Evolutionary conservation across 2,797 vertebrate genomes (phyloP).

Genomic region (Holocentrus rufus): DNA sequence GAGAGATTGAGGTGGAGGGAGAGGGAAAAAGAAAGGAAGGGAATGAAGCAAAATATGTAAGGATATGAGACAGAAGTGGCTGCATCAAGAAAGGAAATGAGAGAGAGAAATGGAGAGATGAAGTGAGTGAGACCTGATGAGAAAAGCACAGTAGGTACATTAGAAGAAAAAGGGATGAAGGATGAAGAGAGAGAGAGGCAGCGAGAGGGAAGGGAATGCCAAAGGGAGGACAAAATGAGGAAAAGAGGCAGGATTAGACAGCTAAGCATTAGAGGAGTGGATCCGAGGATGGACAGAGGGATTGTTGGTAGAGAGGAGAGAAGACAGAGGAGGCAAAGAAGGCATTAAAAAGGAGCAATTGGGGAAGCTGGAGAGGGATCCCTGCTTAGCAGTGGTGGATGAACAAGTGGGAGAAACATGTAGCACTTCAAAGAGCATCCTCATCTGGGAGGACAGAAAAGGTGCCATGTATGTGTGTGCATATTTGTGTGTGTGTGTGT

Average conservation of each 20-base stretch:
- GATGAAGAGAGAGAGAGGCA: background rate
- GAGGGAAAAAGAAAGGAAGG: background rate
- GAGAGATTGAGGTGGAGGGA: background rate
- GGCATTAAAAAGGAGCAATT: slow-evolving; percentile 40
- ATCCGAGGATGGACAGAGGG: slow-evolving; percentile 13
- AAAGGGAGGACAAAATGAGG: slow-evolving; percentile 5
- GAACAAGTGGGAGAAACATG: slow-evolving; percentile 57
- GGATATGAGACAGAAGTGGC: background rate
- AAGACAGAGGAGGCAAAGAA: slow-evolving; percentile 33
- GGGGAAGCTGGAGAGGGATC: slow-evolving; percentile 46
- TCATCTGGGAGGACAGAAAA: slow-evolving; percentile 39
- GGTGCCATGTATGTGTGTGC: slow-evolving; percentile 12
- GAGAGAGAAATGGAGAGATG: background rate
- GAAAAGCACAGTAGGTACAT: background rate
- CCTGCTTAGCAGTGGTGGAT: slow-evolving; percentile 28
- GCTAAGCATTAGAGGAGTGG: slow-evolving; percentile 4
- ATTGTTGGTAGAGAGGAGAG: slow-evolving; percentile 35
- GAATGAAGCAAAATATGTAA: background rate
- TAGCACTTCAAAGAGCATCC: slow-evolving; percentile 57
- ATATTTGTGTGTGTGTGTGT: slow-evolving; percentile 10
- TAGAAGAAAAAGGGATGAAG: background rate
- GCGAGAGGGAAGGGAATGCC: background rate
- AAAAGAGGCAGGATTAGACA: slow-evolving; percentile 25
- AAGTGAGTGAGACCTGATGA: background rate
- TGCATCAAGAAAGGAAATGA: background rate